A percentile compares a stretch with the other conserved stretches of the same genome.
Conservation (phyloP, 2,888 invertebrate genomes). For the Bimastos eiseni region DNA sequence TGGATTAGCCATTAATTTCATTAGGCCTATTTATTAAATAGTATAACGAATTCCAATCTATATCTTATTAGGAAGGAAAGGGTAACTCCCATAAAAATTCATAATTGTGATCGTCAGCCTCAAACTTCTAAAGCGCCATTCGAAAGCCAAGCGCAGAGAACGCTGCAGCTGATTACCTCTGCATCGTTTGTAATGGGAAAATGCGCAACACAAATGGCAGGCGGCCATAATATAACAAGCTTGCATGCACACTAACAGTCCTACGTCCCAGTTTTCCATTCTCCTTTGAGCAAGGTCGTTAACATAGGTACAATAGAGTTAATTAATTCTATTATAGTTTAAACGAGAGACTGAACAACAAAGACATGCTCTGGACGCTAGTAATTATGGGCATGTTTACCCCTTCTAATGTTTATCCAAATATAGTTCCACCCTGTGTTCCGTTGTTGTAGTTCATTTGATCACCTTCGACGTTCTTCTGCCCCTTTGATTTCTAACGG, state of each 20-base stretch:
- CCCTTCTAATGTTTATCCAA: background rate
- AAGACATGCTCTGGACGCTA: background rate
- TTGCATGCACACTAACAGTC: background rate
- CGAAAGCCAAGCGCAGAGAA: too few relatives aligned
- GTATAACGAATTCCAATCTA: too few relatives aligned
- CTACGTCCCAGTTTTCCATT: background rate
- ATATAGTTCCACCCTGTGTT: background rate
- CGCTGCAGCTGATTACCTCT: too few relatives aligned
- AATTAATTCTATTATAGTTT: background rate
- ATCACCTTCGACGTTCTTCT: background rate
- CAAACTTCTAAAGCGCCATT: too few relatives aligned
- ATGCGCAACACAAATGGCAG: background rate
- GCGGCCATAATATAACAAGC: background rate
- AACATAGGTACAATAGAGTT: background rate
- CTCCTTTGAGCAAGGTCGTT: background rate
- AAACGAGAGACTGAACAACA: background rate
- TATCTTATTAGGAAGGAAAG: too few relatives aligned
- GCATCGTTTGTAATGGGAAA: background rate
- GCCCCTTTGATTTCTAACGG: background rate
- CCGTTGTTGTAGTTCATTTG: background rate
- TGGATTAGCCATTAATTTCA: too few relatives aligned
- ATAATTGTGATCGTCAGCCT: too few relatives aligned
- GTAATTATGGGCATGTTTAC: background rate
- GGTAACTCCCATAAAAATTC: too few relatives aligned
- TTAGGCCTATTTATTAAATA: too few relatives aligned